A percentile compares a stretch with the other conserved stretches of the same genome.
Conservation (phyloP, 2,888 invertebrate genomes). For the Papilio protenor region DNA sequence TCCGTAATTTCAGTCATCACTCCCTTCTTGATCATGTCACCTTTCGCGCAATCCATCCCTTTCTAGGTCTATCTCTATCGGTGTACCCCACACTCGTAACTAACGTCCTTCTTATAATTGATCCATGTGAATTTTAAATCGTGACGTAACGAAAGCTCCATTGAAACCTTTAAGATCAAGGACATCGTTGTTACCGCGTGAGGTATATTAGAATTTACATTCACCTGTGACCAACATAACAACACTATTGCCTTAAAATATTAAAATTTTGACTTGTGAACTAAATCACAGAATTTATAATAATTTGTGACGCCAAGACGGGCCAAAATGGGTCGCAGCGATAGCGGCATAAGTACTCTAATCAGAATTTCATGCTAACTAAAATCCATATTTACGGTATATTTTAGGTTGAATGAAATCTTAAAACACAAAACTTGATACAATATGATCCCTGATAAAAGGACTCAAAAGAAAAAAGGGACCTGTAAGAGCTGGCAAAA, state of each 20-base stretch:
- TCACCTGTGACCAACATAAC: conserved; percentile 15
- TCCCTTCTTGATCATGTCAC: too few relatives aligned
- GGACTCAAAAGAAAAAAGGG: neutral
- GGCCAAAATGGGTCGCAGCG: too few relatives aligned
- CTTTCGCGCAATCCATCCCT: too few relatives aligned
- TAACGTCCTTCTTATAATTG: neutral
- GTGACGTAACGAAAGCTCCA: conserved; percentile 11
- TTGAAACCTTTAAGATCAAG: conserved; percentile 31
- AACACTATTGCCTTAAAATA: conserved; percentile 14
- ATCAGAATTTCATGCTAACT: neutral
- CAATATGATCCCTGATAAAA: neutral
- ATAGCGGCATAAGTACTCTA: neutral
- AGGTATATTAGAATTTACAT: conserved; percentile 1
- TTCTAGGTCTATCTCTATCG: too few relatives aligned
- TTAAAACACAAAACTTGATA: neutral
- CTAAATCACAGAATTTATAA: too few relatives aligned
- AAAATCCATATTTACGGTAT: neutral
- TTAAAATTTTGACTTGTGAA: conserved; percentile 3
- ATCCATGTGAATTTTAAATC: neutral
- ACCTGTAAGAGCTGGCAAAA: neutral
- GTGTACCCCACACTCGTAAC: too few relatives aligned
- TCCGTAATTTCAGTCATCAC: too few relatives aligned
- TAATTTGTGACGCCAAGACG: too few relatives aligned
- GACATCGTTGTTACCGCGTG: neutral
- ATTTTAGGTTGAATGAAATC: too few relatives aligned